Base-by-base conservation (phyloP, 2,113 vertebrate genomes). In the Mionectes macconnelli region DNA sequence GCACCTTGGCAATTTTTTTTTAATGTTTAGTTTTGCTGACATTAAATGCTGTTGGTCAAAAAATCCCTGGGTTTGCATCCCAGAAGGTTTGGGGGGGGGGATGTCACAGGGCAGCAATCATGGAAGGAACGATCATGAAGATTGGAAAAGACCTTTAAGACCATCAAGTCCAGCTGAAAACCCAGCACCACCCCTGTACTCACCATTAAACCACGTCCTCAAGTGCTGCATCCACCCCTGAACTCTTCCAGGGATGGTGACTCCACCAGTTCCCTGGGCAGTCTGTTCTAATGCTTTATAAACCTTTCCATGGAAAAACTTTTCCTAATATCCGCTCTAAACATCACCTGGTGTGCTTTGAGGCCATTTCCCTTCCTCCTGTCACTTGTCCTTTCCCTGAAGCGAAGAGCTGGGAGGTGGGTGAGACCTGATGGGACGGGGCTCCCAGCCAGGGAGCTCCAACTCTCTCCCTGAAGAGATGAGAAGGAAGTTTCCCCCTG, bases 371-470 rank as follows among this genome's bases (percentile, higher is more conserved):
- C 39, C 53, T 33, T 68, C 8, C 1, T 69, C 30, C 40, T 68
- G 39, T 53, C 39, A 2, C 78, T 31, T 40, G 7, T 33, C 33
- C 47, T 57, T 24, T 39, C 44, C 30, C 28, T 2, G 2, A 7
- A 37, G 76, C 28, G 14, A 39, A 56, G 30, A 67, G 55, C 66
- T 66, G 28, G 23, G 33, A 64, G 52, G 50, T 59, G 23, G 28
- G 25, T 1, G 25, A 53, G 63, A 62, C 13, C 55, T 15, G 0
- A 0, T 0, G 11, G 66, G 76, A 10, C 27, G 47, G 67, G 4
- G 35, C 18, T 94, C 42, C 64, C 2, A 2, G 42, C 2, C 70
- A 66, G 53, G 59, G n/a, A 92, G 30, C 49, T 74, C 30, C 4
- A 11, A 21, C 42, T 60, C 21, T 67, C 31, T 28, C 44, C 53